Evolutionary conservation across 2,888 invertebrate species (phyloP), one percentile per base, ranked within the genome.

Genomic region (Megaustenia siamemsis): DNA sequence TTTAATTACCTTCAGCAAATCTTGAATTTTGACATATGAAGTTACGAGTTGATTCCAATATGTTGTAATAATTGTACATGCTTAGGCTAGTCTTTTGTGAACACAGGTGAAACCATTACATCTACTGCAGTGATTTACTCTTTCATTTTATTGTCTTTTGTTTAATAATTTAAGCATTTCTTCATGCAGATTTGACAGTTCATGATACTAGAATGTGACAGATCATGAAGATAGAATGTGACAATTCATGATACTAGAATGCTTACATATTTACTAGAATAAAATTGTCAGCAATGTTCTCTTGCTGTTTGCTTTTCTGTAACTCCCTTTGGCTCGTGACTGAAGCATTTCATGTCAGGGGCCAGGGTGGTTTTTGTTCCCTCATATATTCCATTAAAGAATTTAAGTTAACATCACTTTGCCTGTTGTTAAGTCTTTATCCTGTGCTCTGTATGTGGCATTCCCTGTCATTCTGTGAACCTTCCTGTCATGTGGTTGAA

Each of bases 321-420:
- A 32, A 28, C 4, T 68, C 18, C 60, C 60, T 1, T 60, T n/a
- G 60, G 28, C 24, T 60, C 60, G 15, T 60, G 60, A 60, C 60
- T 60, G n/a, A 15, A 53, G 28, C 28, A 60, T n/a, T 60, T 60
- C 21, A n/a, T 60, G 60, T 60, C 60, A 28, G n/a, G 60, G 60
- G n/a, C 28, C 60, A 60, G 21, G 60, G n/a, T n/a, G 28, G 24
- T 60, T 60, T 60, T 60, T 60, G 60, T 60, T 60, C 60, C n/a
- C 60, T 21, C 60, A n/a, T 60, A 60, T 60, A 60, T 60, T 60
- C 60, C 60, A 60, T 60, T 60, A 60, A 60, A 60, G 60, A 60
- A 28, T 28, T 60, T n/a, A 6, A 60, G 60, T 60, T 60, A 60
- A 60, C 28, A 60, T 1, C 21, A 56, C 21, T n/a, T 56, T 56